Percentiles rank a stretch among this genome's conserved stretches.
These are phyloP conservation scores for Amblyraja radiata DNA, from an alignment of 2,797 vertebrate genomes.

Conservation along the genomic window DNA sequence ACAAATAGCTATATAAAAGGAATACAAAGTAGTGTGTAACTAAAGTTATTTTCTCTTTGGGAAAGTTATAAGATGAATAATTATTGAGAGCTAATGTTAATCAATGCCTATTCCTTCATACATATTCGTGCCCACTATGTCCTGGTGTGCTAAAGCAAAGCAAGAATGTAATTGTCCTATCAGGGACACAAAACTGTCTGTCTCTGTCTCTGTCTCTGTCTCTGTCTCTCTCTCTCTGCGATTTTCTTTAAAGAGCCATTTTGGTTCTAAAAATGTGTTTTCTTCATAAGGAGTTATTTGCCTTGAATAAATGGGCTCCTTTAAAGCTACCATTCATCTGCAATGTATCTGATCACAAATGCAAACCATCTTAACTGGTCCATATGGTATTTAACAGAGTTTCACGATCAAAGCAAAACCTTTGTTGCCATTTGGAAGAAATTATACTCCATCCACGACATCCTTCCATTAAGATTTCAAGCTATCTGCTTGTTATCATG, in stretches of 20 bases:
- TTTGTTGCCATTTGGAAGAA: background rate
- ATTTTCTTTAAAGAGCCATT: background rate
- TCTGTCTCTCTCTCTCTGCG: no score
- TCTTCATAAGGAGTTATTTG: background rate
- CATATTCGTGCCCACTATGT: no score
- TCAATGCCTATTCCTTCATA: background rate
- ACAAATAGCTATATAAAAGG: background rate
- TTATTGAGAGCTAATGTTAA: background rate
- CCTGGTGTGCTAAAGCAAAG: no score
- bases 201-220: no score
- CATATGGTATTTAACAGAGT: background rate
- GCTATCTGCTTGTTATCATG: background rate
- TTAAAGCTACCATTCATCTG: background rate
- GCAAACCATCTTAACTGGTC: background rate
- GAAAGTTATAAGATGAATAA: background rate
- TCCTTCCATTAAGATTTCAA: background rate
- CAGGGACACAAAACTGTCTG: no score
- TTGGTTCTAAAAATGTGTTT: background rate
- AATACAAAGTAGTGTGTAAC: background rate
- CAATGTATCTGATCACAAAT: background rate
- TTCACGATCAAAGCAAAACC: background rate
- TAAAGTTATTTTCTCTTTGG: background rate
- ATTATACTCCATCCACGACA: background rate
- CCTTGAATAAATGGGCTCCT: background rate
- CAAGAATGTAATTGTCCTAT: no score